Evolutionary conservation across 1,140 invertebrate genomes (phyloP), one percentile per base, ranked within the genome.

Genomic region (Nephila pilipes): DNA sequence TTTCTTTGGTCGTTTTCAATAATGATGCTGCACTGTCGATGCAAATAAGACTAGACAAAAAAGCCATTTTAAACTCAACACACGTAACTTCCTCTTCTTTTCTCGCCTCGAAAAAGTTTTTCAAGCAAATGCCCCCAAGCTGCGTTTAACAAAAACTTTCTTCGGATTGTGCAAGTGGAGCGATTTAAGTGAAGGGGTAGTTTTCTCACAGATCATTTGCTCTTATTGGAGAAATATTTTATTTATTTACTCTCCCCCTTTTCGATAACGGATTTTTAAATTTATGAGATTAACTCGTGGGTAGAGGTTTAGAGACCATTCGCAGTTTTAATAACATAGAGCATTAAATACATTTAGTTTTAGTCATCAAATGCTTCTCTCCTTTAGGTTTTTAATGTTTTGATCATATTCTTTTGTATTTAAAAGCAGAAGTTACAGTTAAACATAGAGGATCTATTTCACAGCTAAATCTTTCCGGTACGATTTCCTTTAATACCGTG

Each of bases 191-290:
- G n/a, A 69, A 88, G 1, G 60, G 87, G 87, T 60, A 25, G 65
- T 88, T 36, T 60, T 88, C 55, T 36, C 58, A 60, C 87, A 88
- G 36, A 60, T 88, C 60, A 69, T 88, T 88, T 88, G 65, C 87
- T 54, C 87, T 88, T 57, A 88, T 88, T 88, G 87, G 55, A 46
- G n/a, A 60, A 46, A 38, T 0, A 18, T 60, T 60, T 60, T 60
- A 1, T 60, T 60, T 20, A 60, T 60, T 60, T 60, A 57, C 16
- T 65, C 5, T 14, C 80, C 80, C 69, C 16, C 20, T 29, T 57
- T 60, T 25, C 14, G 12, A 25, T 16, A 14, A 14, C 8, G 1
- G 55, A 60, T n/a, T 60, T 87, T 87, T 87, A 60, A 87, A 32
- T 8, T 25, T n/a, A 87, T 87, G 25, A n/a, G 54, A 87, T 87